Conservation (phyloP, 2,888 invertebrate genomes). For the Netelia melanura region DNA sequence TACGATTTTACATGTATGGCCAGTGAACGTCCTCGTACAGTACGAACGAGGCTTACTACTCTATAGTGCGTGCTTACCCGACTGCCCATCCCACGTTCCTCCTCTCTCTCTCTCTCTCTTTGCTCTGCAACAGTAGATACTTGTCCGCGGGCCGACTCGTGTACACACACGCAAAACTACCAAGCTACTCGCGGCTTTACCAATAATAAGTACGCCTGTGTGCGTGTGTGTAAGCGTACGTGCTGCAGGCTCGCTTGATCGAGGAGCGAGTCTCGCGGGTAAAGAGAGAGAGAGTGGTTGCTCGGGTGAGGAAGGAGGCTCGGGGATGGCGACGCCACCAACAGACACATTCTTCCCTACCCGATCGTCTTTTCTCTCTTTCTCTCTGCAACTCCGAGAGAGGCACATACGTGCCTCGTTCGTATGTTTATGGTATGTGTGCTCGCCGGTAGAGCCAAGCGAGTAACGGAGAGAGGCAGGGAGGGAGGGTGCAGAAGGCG, state of each 20-base stretch:
- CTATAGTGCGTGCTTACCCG: constrained; percentile 59
- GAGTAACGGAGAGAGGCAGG: constrained; percentile 38
- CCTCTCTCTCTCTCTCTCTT: constrained; percentile 45
- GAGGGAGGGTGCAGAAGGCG: constrained; percentile 20
- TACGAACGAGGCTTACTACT: constrained; percentile 43
- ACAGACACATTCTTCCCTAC: constrained; percentile 58
- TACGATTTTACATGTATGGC: constrained; percentile 53
- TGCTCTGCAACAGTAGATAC: constrained; percentile 47
- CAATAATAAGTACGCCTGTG: constrained; percentile 64
- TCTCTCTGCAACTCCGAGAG: constrained; percentile 41
- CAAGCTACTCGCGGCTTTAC: constrained; percentile 55
- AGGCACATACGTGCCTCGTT: constrained; percentile 26
- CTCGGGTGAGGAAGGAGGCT: constrained; percentile 68
- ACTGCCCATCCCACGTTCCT: constrained; percentile 63
- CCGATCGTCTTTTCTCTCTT: constrained; percentile 45
- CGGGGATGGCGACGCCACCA: constrained; percentile 65
- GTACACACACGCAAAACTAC: constrained; percentile 28
- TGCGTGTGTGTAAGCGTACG: constrained; percentile 51
- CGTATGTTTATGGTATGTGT: constrained; percentile 35
- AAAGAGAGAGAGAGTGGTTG: constrained; percentile 35
- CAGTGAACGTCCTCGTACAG: constrained; percentile 65
- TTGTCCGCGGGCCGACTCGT: constrained; percentile 40
- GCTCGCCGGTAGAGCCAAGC: constrained; percentile 19
- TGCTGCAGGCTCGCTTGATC: constrained; percentile 59
- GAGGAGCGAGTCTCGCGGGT: constrained; percentile 51